These are phyloP conservation scores for Acanthaster planci DNA, from an alignment of 35 echinoderm and acorn worm genomes.

Conservation along the genomic window DNA sequence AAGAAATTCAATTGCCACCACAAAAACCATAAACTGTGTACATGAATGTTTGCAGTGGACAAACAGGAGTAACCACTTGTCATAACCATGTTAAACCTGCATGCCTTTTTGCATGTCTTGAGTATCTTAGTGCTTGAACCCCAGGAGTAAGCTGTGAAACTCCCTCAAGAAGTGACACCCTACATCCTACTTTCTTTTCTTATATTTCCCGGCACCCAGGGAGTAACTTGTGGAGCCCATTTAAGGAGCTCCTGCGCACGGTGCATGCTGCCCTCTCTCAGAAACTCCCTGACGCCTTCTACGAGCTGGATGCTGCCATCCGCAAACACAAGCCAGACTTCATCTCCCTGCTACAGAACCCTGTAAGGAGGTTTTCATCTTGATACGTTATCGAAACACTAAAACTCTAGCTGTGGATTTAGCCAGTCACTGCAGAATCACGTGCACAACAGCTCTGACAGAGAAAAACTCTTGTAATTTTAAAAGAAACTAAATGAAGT, in stretches of 20 bases:
- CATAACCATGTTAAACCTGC: background rate
- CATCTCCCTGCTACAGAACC: conserved; percentile 84
- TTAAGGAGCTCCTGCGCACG: conserved; percentile 79
- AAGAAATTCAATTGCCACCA: too few species aligned
- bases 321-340: conserved; percentile 96
- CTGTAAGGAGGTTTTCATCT: conserved; percentile 63
- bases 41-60: too few species aligned
- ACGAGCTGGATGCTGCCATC: conserved; percentile 85
- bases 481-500: too few species aligned
- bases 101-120: background rate
- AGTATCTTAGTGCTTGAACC: background rate
- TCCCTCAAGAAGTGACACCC: background rate
- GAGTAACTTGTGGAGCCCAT: conserved; percentile 86
- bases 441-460: too few species aligned
- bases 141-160: background rate
- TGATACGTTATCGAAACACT: too few species aligned
- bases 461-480: too few species aligned
- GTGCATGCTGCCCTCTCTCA: conserved; percentile 73
- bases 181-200: background rate
- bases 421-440: too few species aligned
- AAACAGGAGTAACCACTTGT: background rate
- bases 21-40: too few species aligned
- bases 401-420: too few species aligned
- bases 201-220: conserved; percentile 22
- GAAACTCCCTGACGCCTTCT: conserved; percentile 78